Base-by-base conservation (phyloP, 2,113 vertebrate genomes). In the Arizona elegans region DNA sequence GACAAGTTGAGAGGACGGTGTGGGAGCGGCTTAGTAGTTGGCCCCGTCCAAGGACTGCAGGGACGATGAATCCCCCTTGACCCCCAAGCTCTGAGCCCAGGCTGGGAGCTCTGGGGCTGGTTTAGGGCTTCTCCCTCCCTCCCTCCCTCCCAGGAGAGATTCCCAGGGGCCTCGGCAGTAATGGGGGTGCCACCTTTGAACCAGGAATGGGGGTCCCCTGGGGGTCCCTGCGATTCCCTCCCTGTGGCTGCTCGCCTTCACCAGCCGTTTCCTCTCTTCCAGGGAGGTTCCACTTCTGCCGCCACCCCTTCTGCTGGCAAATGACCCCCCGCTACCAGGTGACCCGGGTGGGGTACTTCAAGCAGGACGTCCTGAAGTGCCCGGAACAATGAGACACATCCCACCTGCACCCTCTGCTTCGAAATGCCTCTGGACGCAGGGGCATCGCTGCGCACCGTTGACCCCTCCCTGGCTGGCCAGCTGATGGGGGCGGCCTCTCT, bases 281-380 rank as follows among this genome's bases (percentile, higher is more conserved):
- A 98, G 98, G 97, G 88, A 92, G 97, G 96, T 96, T 91, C 47
- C 97, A 98, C 95, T 98, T 98, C 95, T 98, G 98, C 92, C 96
- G 96, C n/a, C 96, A 97, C 8, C 93, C 94, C 52, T 98, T 97
- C 97, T 98, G 98, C 97, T 98, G 98, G 98, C 97, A 97, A 65
- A 97, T 98, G 98, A 98, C 97, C 87, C 95, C 95, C 33, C 97
- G 91, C 15, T 95, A 92, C 26, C 97, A 97, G 50, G 97, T 98
- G 52, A 98, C 97, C 93, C 97, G 97, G 33, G 97, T 98, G 90
- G 98, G 98, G 92, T 98, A 98, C 29, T 97, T 98, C 86, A 98
- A 98, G 95, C 98, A 98, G 10, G 98, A 98, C 92, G 92, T 98
- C 53, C 97, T 98, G 92, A 97, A 96, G 52, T 98, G 98, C 92